Base-by-base conservation (phyloP, 2,888 invertebrate species). In the Tetragonula carbonaria region DNA sequence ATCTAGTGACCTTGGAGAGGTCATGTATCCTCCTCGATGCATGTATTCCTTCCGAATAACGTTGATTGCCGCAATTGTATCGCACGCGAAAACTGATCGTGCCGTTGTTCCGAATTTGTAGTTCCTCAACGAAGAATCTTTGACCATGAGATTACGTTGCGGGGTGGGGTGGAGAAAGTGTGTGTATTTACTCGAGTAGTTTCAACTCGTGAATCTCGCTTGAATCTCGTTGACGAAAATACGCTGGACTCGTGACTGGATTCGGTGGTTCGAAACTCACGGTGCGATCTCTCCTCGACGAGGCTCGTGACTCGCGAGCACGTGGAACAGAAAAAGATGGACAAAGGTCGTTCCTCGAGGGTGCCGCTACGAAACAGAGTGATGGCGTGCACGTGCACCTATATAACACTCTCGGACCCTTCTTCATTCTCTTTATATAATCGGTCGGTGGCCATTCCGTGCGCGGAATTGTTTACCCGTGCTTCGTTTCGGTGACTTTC, bases 391-490 rank as follows among this genome's bases (percentile, higher is more conserved):
- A 80, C 79, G 82, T 71, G 85, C 33, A 72, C 45, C 45, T 45
- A 23, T 65, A 67, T 81, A 74, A 80, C 75, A 72, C 66, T 53
- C 18, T 45, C 45, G 45, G 78, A 82, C 82, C 80, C 80, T 78
- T 78, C 67, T 57, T 62, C 63, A 65, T 78, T 79, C 55, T 74
- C 68, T 78, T 73, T 84, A 77, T 80, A 82, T 86, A 87, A 87
- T 87, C 80, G 86, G 59, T 65, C 57, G 74, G 66, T 78, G 81
- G 80, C 82, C 88, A 79, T 89, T 85, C 80, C 84, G 85, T 87
- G 84, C 70, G 72, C 73, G 62, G 85, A 85, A 87, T 87, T 89
- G 89, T 89, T 89, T 89, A 87, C 80, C 75, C 84, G 76, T 67
- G 63, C 73, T 53, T 70, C 78, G 80, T 80, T 77, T 80, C 77